Percentiles rank a stretch among this genome's conserved stretches.
Conservation (phyloP, 2,113 vertebrate genomes). For the Odontesthes bonariensis region DNA sequence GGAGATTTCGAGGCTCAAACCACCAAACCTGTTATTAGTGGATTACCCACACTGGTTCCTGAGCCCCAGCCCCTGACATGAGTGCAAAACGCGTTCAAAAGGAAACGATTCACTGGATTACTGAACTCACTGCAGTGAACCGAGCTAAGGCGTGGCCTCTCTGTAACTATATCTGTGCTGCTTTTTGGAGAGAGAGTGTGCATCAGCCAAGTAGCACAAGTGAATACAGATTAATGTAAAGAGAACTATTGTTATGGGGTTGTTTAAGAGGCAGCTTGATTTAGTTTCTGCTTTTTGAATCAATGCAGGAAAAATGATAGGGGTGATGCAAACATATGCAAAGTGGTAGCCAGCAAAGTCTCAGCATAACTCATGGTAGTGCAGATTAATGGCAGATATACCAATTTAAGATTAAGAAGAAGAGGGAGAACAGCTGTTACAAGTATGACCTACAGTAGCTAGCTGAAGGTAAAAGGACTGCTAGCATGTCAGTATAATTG, state of each 20-base stretch:
- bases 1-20: neutral
- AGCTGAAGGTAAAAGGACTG: too few species aligned
- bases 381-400: conserved; percentile 14
- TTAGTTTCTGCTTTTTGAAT: neutral
- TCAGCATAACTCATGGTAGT: conserved; percentile 1
- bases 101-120: conserved; percentile 43
- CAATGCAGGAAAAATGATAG: neutral
- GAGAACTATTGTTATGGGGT: neutral
- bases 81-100: conserved; percentile 22
- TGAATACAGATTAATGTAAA: neutral
- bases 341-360: conserved; percentile 18
- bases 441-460: too few species aligned
- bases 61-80: neutral
- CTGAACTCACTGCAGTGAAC: conserved; percentile 40
- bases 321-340: conserved; percentile 11
- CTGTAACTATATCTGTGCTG: conserved; percentile 8
- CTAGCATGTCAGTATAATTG: too few species aligned
- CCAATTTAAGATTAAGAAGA: neutral
- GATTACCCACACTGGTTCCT: neutral
- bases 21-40: conserved; percentile 9
- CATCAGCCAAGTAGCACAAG: neutral
- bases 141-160: conserved; percentile 25
- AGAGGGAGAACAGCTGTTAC: neutral
- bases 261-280: neutral
- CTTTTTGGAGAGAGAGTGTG: neutral